Percentiles rank a stretch among this genome's conserved stretches.
phyloP scores from a whole-genome alignment of 1,140 invertebrate genomes.

The Drosophila mauritiana region DNA sequence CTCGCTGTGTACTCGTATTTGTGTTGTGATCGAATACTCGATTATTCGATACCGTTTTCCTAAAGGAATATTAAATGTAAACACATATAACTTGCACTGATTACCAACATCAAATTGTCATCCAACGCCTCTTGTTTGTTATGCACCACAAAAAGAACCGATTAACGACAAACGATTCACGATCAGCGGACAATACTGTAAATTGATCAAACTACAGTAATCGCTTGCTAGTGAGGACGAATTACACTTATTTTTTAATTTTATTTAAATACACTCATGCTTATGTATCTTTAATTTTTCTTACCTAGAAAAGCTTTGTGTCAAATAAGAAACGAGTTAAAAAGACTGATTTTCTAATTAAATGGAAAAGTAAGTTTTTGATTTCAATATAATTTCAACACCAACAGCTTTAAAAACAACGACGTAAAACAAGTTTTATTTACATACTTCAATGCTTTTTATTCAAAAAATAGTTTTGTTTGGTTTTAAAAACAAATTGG shows the following conservation, averaged over 20 bases:
- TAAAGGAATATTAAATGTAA: constrained; percentile 18
- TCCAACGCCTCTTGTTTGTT: constrained; percentile 24
- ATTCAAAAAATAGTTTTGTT: background rate
- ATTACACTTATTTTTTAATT: constrained; percentile 2
- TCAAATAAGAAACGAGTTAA: constrained; percentile 32
- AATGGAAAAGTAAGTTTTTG: constrained; percentile 33
- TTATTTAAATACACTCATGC: constrained; percentile 7
- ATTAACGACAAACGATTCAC: constrained; percentile 21
- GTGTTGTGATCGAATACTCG: constrained; percentile 40
- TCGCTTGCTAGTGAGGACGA: constrained; percentile 8
- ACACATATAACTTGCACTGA: constrained; percentile 27
- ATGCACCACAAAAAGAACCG: constrained; percentile 24
- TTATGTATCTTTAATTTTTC: constrained; percentile 24
- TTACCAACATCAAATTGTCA: constrained; percentile 20
- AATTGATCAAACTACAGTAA: constrained; percentile 12
- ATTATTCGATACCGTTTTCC: constrained; percentile 20
- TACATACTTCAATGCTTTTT: background rate
- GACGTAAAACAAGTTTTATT: background rate
- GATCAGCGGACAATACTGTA: constrained; percentile 15
- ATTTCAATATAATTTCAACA: constrained; percentile 9
- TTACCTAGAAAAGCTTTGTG: constrained; percentile 27
- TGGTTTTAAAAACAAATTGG: background rate
- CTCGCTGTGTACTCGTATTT: constrained; percentile 50
- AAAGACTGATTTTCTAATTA: constrained; percentile 31
- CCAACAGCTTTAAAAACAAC: background rate